A percentile compares a stretch with the other conserved stretches of the same genome.
These are phyloP conservation scores for Leptarthrus brevirostris DNA, from an alignment of 2,888 invertebrate species.

Conservation along the genomic window DNA sequence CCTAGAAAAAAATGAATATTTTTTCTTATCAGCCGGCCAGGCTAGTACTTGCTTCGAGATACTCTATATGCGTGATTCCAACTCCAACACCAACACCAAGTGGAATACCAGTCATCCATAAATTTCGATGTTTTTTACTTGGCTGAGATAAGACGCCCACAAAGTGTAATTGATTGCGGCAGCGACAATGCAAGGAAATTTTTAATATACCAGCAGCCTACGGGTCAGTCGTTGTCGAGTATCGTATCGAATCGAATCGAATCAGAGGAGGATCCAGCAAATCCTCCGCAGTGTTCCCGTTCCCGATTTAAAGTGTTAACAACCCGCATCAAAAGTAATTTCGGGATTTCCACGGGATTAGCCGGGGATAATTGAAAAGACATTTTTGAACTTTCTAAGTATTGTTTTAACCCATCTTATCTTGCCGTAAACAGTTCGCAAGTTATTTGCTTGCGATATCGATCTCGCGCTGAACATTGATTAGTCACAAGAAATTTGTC, in stretches of 20 bases:
- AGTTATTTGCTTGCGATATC: neutral
- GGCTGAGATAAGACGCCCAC: constrained; percentile 53
- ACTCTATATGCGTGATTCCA: neutral
- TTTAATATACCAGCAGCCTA: constrained; percentile 1
- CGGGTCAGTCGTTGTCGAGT: constrained; percentile 37
- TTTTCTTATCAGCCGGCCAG: constrained; percentile 2
- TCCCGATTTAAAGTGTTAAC: neutral
- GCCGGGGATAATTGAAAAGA: too few species aligned
- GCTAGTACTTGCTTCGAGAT: constrained; percentile 15
- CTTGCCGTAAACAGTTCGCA: too few species aligned
- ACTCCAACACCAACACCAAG: too few species aligned
- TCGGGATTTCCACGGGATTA: too few species aligned
- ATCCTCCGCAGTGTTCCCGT: neutral
- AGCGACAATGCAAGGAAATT: constrained; percentile 43
- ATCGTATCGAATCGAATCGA: neutral
- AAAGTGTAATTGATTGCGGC: constrained; percentile 51
- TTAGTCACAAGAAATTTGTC: constrained; percentile 19
- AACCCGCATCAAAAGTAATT: neutral
- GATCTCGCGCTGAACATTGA: constrained; percentile 16
- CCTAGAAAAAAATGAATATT: neutral
- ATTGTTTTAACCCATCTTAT: too few species aligned
- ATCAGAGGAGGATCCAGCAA: neutral
- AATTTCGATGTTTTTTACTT: constrained; percentile 9
- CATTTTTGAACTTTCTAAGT: too few species aligned
- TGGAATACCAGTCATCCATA: constrained; percentile 36